Conservation (phyloP, 2,797 vertebrate species). For the Coilia nasus region DNA sequence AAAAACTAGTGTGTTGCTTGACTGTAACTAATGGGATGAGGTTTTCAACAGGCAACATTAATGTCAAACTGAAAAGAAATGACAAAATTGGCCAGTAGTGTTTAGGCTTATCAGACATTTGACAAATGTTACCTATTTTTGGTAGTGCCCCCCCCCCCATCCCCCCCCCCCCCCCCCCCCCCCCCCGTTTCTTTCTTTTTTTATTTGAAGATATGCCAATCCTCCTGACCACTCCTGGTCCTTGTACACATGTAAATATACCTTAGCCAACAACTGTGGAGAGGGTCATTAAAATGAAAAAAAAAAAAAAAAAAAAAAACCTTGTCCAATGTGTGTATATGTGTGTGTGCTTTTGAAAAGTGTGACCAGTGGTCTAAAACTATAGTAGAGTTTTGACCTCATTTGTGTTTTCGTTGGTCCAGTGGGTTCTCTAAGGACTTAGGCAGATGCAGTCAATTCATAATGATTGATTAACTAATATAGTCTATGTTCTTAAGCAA, state of each 20-base stretch:
- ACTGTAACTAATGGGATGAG: background rate
- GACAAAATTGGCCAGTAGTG: background rate
- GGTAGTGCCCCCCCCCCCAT: background rate
- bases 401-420: no score
- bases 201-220: background rate
- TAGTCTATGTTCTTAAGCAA: no score
- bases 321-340: background rate
- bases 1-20: background rate
- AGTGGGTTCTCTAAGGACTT: no score
- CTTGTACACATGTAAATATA: conserved; percentile 22
- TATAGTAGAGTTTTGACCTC: no score
- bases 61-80: background rate
- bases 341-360: background rate
- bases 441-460: no score
- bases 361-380: background rate
- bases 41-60: background rate
- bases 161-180: background rate
- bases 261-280: conserved; percentile 5
- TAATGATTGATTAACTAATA: no score
- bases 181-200: background rate
- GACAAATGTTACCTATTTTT: conserved; percentile 11
- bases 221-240: background rate
- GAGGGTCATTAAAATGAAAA: conserved; percentile 7
- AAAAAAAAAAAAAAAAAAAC: background rate
- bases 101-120: background rate